Base-by-base conservation (phyloP, 2,888 invertebrate species). In the Azorinus chamasolen region DNA sequence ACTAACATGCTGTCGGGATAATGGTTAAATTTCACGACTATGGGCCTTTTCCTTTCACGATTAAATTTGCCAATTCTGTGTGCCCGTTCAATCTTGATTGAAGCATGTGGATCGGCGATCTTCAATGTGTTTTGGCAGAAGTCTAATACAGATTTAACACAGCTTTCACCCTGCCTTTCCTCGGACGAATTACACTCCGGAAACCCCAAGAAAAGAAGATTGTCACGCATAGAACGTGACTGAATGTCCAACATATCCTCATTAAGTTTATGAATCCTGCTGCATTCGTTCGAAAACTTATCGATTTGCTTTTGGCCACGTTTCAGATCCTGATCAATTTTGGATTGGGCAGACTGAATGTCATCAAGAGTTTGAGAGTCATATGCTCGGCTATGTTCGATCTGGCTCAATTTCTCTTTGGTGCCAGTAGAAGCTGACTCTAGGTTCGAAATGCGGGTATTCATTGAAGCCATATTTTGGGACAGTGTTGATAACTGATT, bases 31-130 rank as follows among this genome's bases (percentile, higher is more conserved):
- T n/a, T 46, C 3, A 61, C 46, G 8, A 61, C 46, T 4, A 54
- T 27, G 3, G 27, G 54, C 10, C 54, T 25, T 14, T 6, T 25
- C 32, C 24, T 54, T 10, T 54, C 54, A 14, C 24, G 25, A 5
- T 54, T 54, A 32, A 61, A 37, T 55, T 61, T 16, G 39, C n/a
- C 69, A 18, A 61, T 27, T 20, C 69, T n/a, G 37, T 69, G n/a
- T n/a, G n/a, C n/a, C n/a, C n/a, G n/a, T n/a, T n/a, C n/a, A n/a
- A n/a, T n/a, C n/a, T n/a, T n/a, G 69, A 43, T 14, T 20, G 4
- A 18, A 2, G 20, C 0, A 41, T 32, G 39, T 14, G 51, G 41
- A n/a, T 68, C 43, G 41, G 2, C 22, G 2, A 68, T 68, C 0
- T 68, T 37, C 3, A 68, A 37, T 1, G 53, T 37, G 1, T 59